phyloP scores from a whole-genome alignment of 2,797 vertebrate species.

The Clangula hyemalis region DNA sequence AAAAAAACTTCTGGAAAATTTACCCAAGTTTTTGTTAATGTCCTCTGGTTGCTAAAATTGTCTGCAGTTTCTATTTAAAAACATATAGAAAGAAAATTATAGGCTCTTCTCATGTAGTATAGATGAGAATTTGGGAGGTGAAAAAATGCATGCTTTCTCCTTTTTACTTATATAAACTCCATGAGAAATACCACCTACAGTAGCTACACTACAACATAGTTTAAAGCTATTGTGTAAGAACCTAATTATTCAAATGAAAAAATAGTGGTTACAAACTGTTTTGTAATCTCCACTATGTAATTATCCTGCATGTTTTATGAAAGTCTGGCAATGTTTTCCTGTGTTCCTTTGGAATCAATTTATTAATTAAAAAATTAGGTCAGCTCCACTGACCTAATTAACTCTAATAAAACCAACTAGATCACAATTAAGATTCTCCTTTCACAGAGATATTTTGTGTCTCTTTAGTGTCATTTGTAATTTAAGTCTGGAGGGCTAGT shows the following conservation, averaged over 20 bases:
- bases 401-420: slow-evolving; percentile 42
- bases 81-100: not conserved
- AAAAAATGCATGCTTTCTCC: not conserved
- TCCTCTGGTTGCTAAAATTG: not conserved
- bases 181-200: not conserved
- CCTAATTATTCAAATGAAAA: slow-evolving; percentile 6
- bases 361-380: slow-evolving; percentile 66
- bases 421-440: slow-evolving; percentile 40
- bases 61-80: not conserved
- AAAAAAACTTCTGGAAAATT: not conserved
- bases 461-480: slow-evolving; percentile 12
- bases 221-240: slow-evolving; percentile 11
- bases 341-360: slow-evolving; percentile 19
- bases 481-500: not conserved
- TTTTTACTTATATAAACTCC: not conserved
- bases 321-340: slow-evolving; percentile 10
- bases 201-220: not conserved
- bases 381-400: slow-evolving; percentile 54
- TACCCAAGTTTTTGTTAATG: not conserved
- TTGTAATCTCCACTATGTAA: slow-evolving; percentile 12
- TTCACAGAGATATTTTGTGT: slow-evolving; percentile 16
- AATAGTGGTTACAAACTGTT: not conserved
- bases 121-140: not conserved
- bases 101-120: not conserved
- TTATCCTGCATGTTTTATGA: not conserved